A percentile compares a stretch with the other conserved stretches of the same genome.
phyloP scores from a whole-genome alignment of 1,140 invertebrate genomes.

The Zaprionus ornatus region DNA sequence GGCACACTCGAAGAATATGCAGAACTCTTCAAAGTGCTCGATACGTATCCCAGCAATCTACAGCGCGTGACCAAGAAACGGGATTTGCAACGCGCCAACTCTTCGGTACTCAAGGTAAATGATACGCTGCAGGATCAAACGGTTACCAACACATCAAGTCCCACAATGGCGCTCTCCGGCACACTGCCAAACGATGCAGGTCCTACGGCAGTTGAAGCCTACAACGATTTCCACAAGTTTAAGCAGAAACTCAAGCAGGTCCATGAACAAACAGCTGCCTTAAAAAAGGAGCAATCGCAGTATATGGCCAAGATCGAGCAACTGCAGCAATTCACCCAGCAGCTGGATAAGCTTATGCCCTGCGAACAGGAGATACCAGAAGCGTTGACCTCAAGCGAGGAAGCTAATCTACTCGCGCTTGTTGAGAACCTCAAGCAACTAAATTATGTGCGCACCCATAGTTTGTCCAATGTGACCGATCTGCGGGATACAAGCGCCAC shows the following conservation, averaged over 20 bases:
- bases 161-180: not conserved
- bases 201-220: slow-evolving; percentile 40
- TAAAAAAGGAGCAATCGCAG: slow-evolving; percentile 22
- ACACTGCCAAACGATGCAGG: slow-evolving; percentile 41
- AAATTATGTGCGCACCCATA: slow-evolving; percentile 60
- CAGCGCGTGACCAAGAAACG: slow-evolving; percentile 55
- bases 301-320: slow-evolving; percentile 52
- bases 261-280: slow-evolving; percentile 29
- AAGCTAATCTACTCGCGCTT: slow-evolving; percentile 36
- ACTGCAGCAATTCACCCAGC: slow-evolving; percentile 60
- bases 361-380: slow-evolving; percentile 24
- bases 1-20: slow-evolving; percentile 55
- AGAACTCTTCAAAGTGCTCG: slow-evolving; percentile 63
- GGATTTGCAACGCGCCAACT: slow-evolving; percentile 55
- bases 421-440: slow-evolving; percentile 64
- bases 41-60: slow-evolving; percentile 69
- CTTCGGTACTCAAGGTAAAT: slow-evolving; percentile 28
- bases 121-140: slow-evolving; percentile 31
- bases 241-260: slow-evolving; percentile 54
- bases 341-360: slow-evolving; percentile 66
- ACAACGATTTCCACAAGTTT: slow-evolving; percentile 63
- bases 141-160: slow-evolving; percentile 22
- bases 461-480: slow-evolving; percentile 26
- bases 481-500: slow-evolving; percentile 23
- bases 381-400: slow-evolving; percentile 53